Evolutionary conservation across 2,888 invertebrate genomes (phyloP).

Genomic region (Acleris holmiana): DNA sequence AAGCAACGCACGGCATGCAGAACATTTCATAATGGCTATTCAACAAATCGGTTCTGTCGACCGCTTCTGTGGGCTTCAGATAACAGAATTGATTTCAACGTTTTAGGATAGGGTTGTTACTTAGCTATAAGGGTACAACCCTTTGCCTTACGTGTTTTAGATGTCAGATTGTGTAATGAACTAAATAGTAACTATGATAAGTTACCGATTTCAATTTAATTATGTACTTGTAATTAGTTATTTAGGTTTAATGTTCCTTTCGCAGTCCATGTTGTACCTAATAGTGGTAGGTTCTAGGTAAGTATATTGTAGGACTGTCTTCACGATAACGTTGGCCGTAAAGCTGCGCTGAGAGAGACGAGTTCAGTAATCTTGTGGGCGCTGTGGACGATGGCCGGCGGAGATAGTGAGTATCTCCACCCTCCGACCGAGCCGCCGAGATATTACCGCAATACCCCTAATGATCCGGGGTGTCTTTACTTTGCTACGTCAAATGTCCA

Average conservation of each 20-base stretch:
- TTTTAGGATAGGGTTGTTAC: slow-evolving; percentile 13
- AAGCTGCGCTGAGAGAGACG: slow-evolving; percentile 27
- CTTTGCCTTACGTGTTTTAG: background rate
- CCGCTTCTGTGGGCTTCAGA: slow-evolving; percentile 23
- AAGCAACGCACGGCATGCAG: slow-evolving; percentile 1
- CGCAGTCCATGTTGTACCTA: too few relatives aligned
- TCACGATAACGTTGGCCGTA: slow-evolving; percentile 30
- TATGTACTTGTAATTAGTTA: too few relatives aligned
- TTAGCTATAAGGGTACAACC: background rate
- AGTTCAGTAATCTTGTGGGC: slow-evolving; percentile 26
- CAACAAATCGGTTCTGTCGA: slow-evolving; percentile 16
- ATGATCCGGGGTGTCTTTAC: slow-evolving; percentile 19
- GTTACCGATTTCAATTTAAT: background rate
- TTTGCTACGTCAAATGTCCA: slow-evolving; percentile 15
- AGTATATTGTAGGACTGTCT: slow-evolving; percentile 20
- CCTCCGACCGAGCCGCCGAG: slow-evolving; percentile 16
- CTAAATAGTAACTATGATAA: background rate
- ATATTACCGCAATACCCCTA: slow-evolving; percentile 29
- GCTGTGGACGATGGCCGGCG: slow-evolving; percentile 34
- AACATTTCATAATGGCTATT: slow-evolving; percentile 23
- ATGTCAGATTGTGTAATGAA: background rate
- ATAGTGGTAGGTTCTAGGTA: background rate
- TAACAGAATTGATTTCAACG: slow-evolving; percentile 29
- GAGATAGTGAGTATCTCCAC: slow-evolving; percentile 30
- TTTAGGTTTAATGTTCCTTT: background rate